Evolutionary conservation across 1,140 invertebrate genomes (phyloP).

Genomic region (Linepithema humile): DNA sequence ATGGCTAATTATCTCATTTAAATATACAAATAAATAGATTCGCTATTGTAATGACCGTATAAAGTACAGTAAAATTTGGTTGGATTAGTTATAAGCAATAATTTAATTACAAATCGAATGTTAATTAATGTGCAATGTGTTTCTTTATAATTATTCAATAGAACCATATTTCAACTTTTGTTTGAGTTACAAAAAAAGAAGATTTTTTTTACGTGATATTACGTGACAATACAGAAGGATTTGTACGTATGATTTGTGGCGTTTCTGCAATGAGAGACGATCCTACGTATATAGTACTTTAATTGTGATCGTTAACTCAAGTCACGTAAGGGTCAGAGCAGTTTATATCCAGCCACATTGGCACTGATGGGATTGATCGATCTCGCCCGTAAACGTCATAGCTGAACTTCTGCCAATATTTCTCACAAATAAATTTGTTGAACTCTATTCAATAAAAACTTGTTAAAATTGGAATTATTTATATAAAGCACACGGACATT

Average conservation of each 20-base stretch:
- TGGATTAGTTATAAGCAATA: neutral
- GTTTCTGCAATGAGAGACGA: neutral
- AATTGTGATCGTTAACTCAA: conserved; percentile 63
- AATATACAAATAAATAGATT: conserved; percentile 20
- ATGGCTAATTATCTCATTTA: conserved; percentile 42
- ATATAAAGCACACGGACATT: neutral
- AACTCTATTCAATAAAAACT: neutral
- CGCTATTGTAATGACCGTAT: neutral
- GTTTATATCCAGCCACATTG: neutral
- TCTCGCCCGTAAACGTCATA: conserved; percentile 24
- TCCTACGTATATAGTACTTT: conserved; percentile 6
- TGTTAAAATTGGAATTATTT: neutral
- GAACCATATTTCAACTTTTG: neutral
- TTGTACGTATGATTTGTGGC: neutral
- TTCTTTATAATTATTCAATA: neutral
- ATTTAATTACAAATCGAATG: neutral
- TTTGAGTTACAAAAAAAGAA: neutral
- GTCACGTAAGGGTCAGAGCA: conserved; percentile 47
- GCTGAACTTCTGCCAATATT: neutral
- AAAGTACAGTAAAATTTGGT: neutral
- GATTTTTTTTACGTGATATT: neutral
- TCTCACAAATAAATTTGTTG: neutral
- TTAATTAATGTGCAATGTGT: neutral
- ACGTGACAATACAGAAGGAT: neutral
- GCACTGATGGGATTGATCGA: conserved; percentile 41